Evolutionary conservation across 2,797 vertebrate genomes (phyloP), one percentile per base, ranked within the genome.

Genomic region (Pangasius larnaudii): DNA sequence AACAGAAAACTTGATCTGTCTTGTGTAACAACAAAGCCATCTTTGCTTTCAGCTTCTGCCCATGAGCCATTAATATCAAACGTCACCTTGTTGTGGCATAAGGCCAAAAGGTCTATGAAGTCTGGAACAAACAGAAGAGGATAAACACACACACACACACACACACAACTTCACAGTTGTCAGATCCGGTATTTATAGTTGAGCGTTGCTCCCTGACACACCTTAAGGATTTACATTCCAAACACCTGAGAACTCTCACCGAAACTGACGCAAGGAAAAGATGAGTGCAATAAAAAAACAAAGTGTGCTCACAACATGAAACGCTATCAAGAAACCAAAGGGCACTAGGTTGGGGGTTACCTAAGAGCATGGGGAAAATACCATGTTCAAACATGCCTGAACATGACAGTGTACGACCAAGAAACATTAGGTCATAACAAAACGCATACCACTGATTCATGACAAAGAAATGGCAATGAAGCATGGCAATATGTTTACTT

Each of bases 201-300:
- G 13, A 85, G 74, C 30, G 51, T 86, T 75, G 71, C 67, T 75
- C 77, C 42, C 39, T 1, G 86, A 77, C 90, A 91, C 90, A 67
- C 90, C 89, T 75, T 86, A 65, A 72, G 80, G 84, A 90, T 80
- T 85, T 81, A 85, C 85, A 90, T 91, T 89, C 89, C 90, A 84
- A 80, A 49, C 58, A 71, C 67, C 84, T 90, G 89, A 91, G 78
- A 69, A 78, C 71, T 86, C 89, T 85, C 85, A 83, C 84, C 87
- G 87, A 91, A 91, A 91, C 89, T n/a, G 59, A 89, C 42, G 78
- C 74, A 53, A 51, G 59, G 78, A 87, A 88, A 88, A 87, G 87
- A 85, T 85, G 84, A 86, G 58, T 27, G 79, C 8, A 18, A 79
- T 72, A 90, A 72, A 88, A 86, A 87, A 88, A 72, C 82, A 88